Evolutionary conservation across 2,113 vertebrate species (phyloP).

Genomic region (Gobiocypris rarus): DNA sequence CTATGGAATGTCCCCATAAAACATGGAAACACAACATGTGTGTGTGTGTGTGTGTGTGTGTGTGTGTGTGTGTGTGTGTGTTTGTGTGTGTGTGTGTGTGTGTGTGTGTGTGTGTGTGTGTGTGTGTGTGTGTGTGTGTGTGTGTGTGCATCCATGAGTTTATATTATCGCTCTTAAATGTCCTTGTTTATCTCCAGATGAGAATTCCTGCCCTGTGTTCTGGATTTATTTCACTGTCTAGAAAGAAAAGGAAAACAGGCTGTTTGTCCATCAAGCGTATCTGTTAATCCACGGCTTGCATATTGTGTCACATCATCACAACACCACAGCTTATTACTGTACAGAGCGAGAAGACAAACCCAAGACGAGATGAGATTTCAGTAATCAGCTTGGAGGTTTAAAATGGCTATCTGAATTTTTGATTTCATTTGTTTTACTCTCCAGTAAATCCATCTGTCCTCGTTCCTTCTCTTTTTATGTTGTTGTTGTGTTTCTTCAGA

Average conservation of each 20-base stretch:
- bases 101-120: too few species aligned
- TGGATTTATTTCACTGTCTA: not conserved
- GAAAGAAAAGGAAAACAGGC: constrained; percentile 33
- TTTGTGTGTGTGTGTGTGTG: too few species aligned
- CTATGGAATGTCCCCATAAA: too few species aligned
- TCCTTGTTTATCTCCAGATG: not conserved
- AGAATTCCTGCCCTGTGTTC: not conserved
- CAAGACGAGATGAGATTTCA: constrained; percentile 71
- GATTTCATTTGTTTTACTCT: constrained; percentile 58
- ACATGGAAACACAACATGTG: too few species aligned
- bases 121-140: too few species aligned
- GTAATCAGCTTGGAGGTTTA: constrained; percentile 77
- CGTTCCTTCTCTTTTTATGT: constrained; percentile 8
- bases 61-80: too few species aligned
- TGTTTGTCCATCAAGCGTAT: constrained; percentile 41
- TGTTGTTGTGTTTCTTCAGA: not conserved
- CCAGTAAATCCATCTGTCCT: constrained; percentile 66
- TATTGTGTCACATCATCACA: not conserved
- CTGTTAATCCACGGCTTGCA: constrained; percentile 61
- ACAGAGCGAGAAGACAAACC: constrained; percentile 55
- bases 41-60: too few species aligned
- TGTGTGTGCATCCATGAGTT: too few species aligned
- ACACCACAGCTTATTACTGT: constrained; percentile 61
- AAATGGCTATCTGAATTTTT: constrained; percentile 67
- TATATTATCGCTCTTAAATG: not conserved